A percentile compares a stretch with the other conserved stretches of the same genome.
phyloP scores from a whole-genome alignment of 2,888 invertebrate species.

The Rotaria socialis region DNA sequence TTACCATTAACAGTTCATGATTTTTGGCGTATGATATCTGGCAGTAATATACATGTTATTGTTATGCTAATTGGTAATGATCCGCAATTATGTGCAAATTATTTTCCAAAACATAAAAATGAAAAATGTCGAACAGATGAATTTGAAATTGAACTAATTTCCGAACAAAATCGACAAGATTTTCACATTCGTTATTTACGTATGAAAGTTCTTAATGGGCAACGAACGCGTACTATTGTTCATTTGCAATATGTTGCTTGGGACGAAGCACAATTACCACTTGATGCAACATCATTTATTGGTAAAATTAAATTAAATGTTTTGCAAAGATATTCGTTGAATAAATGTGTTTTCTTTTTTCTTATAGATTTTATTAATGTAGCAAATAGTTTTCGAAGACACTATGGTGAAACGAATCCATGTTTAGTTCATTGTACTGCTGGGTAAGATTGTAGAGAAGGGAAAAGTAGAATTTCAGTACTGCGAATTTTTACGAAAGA shows the following conservation, averaged over 20 bases:
- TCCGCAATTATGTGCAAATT: not conserved
- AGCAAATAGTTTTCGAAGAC: not conserved
- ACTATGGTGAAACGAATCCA: constrained; percentile 1
- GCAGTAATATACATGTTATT: constrained; percentile 12
- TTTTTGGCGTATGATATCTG: constrained; percentile 25
- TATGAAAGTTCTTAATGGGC: not conserved
- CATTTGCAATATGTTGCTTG: constrained; percentile 22
- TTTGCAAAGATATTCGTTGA: no score
- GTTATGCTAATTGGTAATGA: constrained; percentile 24
- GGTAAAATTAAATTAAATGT: not conserved
- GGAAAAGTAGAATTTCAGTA: no score
- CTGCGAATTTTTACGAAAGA: no score
- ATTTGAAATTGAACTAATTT: constrained; percentile 18
- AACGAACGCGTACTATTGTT: not conserved
- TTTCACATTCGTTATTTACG: not conserved
- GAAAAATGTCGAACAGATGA: not conserved
- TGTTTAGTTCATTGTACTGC: constrained; percentile 31
- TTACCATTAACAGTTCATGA: not conserved
- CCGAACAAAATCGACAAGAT: not conserved
- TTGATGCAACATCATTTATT: not conserved
- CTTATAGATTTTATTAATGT: constrained; percentile 18
- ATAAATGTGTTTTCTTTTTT: no score
- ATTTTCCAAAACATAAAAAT: not conserved
- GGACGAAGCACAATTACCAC: not conserved
- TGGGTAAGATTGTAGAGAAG: not conserved